Percentiles rank a stretch among this genome's conserved stretches.
phyloP scores from a whole-genome alignment of 2,113 vertebrate genomes.

The Pipa parva region DNA sequence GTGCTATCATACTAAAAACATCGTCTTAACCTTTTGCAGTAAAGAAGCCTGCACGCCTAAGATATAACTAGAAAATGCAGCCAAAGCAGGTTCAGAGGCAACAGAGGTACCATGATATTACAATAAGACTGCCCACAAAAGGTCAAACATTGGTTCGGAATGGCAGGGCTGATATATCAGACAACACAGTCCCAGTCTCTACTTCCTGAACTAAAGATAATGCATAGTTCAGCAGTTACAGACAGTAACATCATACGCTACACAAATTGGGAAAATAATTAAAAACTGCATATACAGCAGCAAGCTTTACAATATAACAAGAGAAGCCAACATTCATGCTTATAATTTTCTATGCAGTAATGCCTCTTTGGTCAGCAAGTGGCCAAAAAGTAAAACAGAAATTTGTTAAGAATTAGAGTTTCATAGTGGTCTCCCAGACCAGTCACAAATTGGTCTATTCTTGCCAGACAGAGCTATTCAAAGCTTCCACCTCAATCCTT shows the following conservation, averaged over 20 bases:
- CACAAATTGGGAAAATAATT: too few relatives aligned
- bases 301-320: too few relatives aligned
- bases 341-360: too few relatives aligned
- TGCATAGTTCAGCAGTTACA: too few relatives aligned
- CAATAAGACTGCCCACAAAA: neutral
- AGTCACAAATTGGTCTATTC: slow-evolving; percentile 5
- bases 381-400: too few relatives aligned
- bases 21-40: neutral
- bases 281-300: too few relatives aligned
- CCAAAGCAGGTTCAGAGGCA: slow-evolving; percentile 14
- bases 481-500: slow-evolving; percentile 55
- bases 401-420: neutral
- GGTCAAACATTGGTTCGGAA: neutral
- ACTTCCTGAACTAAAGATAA: too few relatives aligned
- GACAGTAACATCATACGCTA: too few relatives aligned
- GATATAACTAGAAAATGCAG: slow-evolving; percentile 16
- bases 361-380: too few relatives aligned
- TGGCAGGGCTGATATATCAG: neutral
- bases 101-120: neutral
- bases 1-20: neutral
- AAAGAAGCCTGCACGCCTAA: slow-evolving; percentile 10
- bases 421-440: neutral
- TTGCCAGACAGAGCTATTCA: slow-evolving; percentile 30
- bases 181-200: neutral
- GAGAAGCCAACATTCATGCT: too few relatives aligned